These are phyloP conservation scores for Rana temporaria DNA, from an alignment of 2,113 vertebrate genomes.

Conservation along the genomic window DNA sequence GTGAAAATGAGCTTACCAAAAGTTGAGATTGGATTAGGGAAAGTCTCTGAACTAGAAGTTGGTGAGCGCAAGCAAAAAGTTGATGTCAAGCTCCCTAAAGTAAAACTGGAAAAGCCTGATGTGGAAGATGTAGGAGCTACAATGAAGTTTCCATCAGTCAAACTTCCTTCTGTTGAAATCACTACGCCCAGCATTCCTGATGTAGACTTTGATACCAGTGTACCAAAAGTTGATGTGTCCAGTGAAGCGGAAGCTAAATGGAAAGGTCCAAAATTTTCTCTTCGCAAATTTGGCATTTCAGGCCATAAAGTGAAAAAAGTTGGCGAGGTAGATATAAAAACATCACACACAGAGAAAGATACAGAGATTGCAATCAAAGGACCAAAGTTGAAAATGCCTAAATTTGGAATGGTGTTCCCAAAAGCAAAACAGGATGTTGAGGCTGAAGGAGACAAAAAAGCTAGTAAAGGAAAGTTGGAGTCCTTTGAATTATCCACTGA, in stretches of 20 bases:
- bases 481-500: conserved; percentile 43
- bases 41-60: conserved; percentile 18
- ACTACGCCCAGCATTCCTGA: conserved; percentile 59
- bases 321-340: conserved; percentile 56
- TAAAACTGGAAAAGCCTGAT: not conserved
- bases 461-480: conserved; percentile 22
- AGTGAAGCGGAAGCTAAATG: conserved; percentile 58
- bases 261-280: conserved; percentile 70
- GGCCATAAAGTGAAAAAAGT: conserved; percentile 65
- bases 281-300: conserved; percentile 68
- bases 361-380: conserved; percentile 41
- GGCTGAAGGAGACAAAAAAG: conserved; percentile 41
- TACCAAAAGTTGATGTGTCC: too few relatives aligned
- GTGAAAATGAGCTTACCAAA: conserved; percentile 47
- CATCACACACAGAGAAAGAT: conserved; percentile 5
- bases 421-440: conserved; percentile 62
- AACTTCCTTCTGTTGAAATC: conserved; percentile 64
- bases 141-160: conserved; percentile 57
- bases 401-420: conserved; percentile 68
- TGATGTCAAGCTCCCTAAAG: conserved; percentile 16
- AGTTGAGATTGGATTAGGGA: conserved; percentile 36
- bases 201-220: too few relatives aligned
- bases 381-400: conserved; percentile 63
- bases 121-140: conserved; percentile 2
- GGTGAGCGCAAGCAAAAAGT: conserved; percentile 1